Evolutionary conservation across 2,888 invertebrate species (phyloP), one percentile per base, ranked within the genome.

Genomic region (Silvanus unidentatus): DNA sequence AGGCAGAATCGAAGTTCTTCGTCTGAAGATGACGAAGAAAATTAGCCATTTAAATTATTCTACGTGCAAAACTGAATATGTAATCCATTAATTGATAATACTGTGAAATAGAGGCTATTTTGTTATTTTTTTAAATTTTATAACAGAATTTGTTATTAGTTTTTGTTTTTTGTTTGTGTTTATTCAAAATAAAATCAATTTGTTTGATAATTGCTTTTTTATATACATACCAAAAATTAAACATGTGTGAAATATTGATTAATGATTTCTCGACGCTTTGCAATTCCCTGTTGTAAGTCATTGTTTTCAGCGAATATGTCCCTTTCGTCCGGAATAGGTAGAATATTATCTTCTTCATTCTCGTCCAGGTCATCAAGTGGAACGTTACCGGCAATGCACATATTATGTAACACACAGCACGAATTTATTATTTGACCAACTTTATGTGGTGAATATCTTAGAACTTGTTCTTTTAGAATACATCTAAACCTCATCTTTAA

Each of bases 401-500:
- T 44, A 28, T 49, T 49, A 39, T 49, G 49, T 34, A 49, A 42
- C 2, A 44, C 39, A 13, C 41, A 34, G 46, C 46, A 47, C 8
- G 49, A 34, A 39, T 47, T 46, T n/a, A 47, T 40, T 14, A 44
- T 44, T 22, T 12, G 9, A 4, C 42, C 46, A 11, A 27, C 47
- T 35, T 44, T 43, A 1, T 32, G 29, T 11, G 49, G 49, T 9
- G 10, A 15, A 22, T 50, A 50, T 8, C 40, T 38, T 9, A 42
- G 27, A 12, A 36, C 34, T 16, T 46, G 27, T 14, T 47, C 44
- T 44, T 47, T 44, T 13, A 45, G 27, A 11, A 50, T 11, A 29
- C 45, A 50, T 11, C 47, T 9, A 42, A 44, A 50, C 36, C 50
- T 30, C 27, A 36, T 45, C 41, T 50, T 50, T 27, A 47, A 39